Conservation (phyloP, 2,113 vertebrate genomes). For the Istiophorus platypterus region DNA sequence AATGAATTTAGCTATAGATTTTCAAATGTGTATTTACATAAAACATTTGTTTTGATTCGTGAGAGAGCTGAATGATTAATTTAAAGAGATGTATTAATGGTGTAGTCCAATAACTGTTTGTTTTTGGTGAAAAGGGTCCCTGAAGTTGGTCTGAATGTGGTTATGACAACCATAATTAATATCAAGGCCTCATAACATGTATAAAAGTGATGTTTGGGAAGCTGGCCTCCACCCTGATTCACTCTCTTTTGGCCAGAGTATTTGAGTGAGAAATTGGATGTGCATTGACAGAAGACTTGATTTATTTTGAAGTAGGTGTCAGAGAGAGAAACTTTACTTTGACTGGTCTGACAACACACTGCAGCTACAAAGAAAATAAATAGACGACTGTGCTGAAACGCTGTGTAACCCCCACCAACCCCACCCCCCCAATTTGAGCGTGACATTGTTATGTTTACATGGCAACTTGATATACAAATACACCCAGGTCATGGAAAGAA, state of each 20-base stretch:
- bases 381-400: slow-evolving; percentile 69
- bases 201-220: slow-evolving; percentile 6
- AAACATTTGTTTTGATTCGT: slow-evolving; percentile 38
- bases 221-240: background rate
- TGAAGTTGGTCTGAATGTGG: background rate
- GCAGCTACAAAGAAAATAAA: slow-evolving; percentile 72
- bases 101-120: slow-evolving; percentile 36
- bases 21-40: slow-evolving; percentile 50
- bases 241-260: background rate
- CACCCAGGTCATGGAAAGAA: slow-evolving; percentile 80
- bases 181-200: background rate
- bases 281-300: slow-evolving; percentile 8
- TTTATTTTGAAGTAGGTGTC: slow-evolving; percentile 21
- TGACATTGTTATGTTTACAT: slow-evolving; percentile 86
- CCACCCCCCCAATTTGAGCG: slow-evolving; percentile 63
- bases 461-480: slow-evolving; percentile 87
- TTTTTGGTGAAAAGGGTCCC: slow-evolving; percentile 16
- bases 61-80: slow-evolving; percentile 53
- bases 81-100: slow-evolving; percentile 57
- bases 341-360: slow-evolving; percentile 69
- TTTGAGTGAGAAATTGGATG: background rate
- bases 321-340: slow-evolving; percentile 46
- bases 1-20: slow-evolving; percentile 55
- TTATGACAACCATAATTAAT: slow-evolving; percentile 22
- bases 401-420: slow-evolving; percentile 51